Evolutionary conservation across 2,888 invertebrate species (phyloP).

Genomic region (Caenorhabditis sp.): DNA sequence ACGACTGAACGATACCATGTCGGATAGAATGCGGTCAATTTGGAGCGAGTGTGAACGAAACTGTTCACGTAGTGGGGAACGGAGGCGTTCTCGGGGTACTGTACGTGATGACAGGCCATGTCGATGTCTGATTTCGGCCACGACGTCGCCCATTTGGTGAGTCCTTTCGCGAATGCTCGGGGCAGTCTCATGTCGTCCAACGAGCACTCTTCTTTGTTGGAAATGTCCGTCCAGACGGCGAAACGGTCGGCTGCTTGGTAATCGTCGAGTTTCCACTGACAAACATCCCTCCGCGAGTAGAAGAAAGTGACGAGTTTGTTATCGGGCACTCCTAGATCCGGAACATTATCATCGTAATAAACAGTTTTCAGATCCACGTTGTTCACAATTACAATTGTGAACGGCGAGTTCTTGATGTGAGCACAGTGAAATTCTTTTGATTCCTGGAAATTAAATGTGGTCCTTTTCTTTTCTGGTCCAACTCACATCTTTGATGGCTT

Average conservation of each 20-base stretch:
- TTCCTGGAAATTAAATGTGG: conserved; percentile 43
- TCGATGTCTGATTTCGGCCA: conserved; percentile 56
- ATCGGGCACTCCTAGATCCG: neutral
- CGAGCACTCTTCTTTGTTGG: conserved; percentile 34
- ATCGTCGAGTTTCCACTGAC: conserved; percentile 63
- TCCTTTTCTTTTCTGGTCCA: neutral
- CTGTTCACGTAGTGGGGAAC: conserved; percentile 62
- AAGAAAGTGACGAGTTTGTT: conserved; percentile 38
- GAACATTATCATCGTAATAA: conserved; percentile 32
- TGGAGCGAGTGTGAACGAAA: conserved; percentile 68
- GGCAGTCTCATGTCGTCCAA: conserved; percentile 50
- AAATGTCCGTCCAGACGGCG: conserved; percentile 45
- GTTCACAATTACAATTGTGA: conserved; percentile 63
- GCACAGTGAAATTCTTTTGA: conserved; percentile 57
- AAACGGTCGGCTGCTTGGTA: conserved; percentile 40
- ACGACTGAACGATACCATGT: conserved; percentile 58
- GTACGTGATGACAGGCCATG: conserved; percentile 29
- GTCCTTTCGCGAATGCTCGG: conserved; percentile 47
- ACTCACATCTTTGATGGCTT: conserved; percentile 56
- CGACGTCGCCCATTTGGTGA: conserved; percentile 54
- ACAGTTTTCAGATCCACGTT: conserved; percentile 29
- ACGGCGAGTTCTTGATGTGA: conserved; percentile 58
- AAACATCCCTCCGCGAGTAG: conserved; percentile 58
- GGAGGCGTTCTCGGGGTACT: conserved; percentile 30
- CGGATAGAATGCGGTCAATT: conserved; percentile 70